Evolutionary conservation across 1,140 invertebrate genomes (phyloP), one percentile per base, ranked within the genome.

Genomic region (Aradophagus sp.): DNA sequence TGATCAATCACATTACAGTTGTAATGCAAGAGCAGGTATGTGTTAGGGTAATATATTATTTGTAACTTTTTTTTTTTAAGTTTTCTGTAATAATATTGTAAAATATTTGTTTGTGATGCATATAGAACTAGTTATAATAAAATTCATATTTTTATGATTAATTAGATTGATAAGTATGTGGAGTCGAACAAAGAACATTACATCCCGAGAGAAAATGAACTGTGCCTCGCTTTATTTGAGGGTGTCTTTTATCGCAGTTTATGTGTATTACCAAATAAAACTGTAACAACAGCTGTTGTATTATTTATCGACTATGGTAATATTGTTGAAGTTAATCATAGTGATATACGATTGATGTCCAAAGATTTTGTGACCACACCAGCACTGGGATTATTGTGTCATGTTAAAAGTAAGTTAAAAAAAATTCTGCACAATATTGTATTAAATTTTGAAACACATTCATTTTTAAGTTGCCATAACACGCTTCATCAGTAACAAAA

Each of bases 281-380:
- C 16, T 38, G 0, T 11, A 2, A 65, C 45, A 1, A 44, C 66
- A 13, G 45, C 74, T 3, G 0, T 26, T 0, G 50, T 86, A 5
- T 77, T 77, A 7, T 83, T 81, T 2, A 14, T 84, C 6, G 84
- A 85, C 48, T 84, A 42, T 36, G 84, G 84, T 5, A 84, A 84
- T 27, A 29, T 68, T 0, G 65, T 62, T 1, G 3, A 17, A n/a
- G 77, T 85, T 2, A 3, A 62, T 0, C 80, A 85, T 19, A 69
- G 32, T 4, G 52, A 86, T 26, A 78, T 86, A n/a, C 61, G 81
- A 19, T 23, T 69, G 6, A 83, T 86, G 71, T 67, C 73, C 0
- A 73, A 77, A 47, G 80, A 84, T 14, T 85, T 85, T 31, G 32
- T 78, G 0, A 41, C 27, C 0, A 66, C 79, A 0, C 7, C 14